Evolutionary conservation across 2,888 invertebrate genomes (phyloP).

Genomic region (Drepana falcataria): DNA sequence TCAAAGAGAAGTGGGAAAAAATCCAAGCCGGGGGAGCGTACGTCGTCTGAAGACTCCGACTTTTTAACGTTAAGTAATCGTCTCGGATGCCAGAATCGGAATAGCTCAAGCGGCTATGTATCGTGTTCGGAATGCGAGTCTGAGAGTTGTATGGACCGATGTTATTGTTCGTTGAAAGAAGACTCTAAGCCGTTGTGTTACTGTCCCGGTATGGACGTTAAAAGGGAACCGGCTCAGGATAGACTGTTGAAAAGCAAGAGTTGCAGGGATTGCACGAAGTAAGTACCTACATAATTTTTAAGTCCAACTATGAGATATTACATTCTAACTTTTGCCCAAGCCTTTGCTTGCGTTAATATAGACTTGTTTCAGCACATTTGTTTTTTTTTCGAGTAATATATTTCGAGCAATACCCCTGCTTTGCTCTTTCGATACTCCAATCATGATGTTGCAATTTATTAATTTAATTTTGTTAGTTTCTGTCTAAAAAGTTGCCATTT

Average conservation of each 20-base stretch:
- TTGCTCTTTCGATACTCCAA: too few relatives aligned
- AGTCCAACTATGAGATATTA: neutral
- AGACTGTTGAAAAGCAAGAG: conserved; percentile 52
- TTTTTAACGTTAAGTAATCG: conserved; percentile 78
- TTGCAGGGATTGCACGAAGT: conserved; percentile 72
- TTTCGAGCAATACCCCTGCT: too few relatives aligned
- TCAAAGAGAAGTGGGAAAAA: conserved; percentile 64
- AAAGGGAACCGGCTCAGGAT: conserved; percentile 55
- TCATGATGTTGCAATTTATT: too few relatives aligned
- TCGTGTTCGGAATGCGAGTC: conserved; percentile 95
- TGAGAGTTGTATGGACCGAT: conserved; percentile 91
- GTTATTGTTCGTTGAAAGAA: conserved; percentile 88
- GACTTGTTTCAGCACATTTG: too few relatives aligned
- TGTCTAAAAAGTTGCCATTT: too few relatives aligned
- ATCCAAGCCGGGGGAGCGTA: conserved; percentile 77
- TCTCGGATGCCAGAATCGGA: conserved; percentile 79
- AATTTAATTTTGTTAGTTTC: too few relatives aligned
- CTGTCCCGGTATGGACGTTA: conserved; percentile 77
- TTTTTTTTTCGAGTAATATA: too few relatives aligned
- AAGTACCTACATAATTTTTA: conserved; percentile 29
- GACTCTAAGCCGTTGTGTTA: conserved; percentile 80
- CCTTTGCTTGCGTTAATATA: too few relatives aligned
- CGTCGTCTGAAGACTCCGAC: conserved; percentile 82
- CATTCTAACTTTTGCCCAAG: too few relatives aligned
- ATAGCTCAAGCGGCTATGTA: conserved; percentile 85